A percentile compares a stretch with the other conserved stretches of the same genome.
Conservation (phyloP, 1,140 invertebrate species). For the Zaprionus ghesquierei region DNA sequence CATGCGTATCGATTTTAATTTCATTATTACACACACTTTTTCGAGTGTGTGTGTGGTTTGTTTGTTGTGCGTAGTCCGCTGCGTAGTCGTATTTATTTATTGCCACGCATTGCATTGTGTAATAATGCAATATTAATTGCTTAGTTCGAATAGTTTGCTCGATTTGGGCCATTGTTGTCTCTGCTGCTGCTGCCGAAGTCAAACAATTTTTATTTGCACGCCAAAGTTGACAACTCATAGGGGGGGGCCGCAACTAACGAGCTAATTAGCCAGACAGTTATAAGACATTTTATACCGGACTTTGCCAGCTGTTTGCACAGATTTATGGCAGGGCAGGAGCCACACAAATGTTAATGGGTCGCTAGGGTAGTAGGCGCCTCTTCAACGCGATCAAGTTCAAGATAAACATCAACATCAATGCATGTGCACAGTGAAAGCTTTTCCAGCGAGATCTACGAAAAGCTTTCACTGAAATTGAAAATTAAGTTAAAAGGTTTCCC, state of each 20-base stretch:
- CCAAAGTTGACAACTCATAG: slow-evolving; percentile 20
- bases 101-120: slow-evolving; percentile 36
- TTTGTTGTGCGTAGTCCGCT: slow-evolving; percentile 13
- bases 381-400: neutral
- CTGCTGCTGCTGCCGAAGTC: neutral
- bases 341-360: neutral
- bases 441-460: neutral
- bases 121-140: slow-evolving; percentile 66
- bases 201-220: slow-evolving; percentile 26
- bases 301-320: slow-evolving; percentile 11
- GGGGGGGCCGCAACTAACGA: slow-evolving; percentile 13
- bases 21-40: slow-evolving; percentile 13
- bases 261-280: slow-evolving; percentile 34
- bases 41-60: slow-evolving; percentile 10
- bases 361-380: neutral
- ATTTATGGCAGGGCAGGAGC: slow-evolving; percentile 19
- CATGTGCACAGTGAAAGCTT: neutral
- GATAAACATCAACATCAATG: neutral
- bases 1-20: slow-evolving; percentile 53
- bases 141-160: slow-evolving; percentile 36
- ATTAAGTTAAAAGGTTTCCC: neutral
- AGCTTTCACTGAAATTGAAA: neutral
- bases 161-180: neutral
- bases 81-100: slow-evolving; percentile 44
- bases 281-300: neutral